Conservation (phyloP, 2,797 vertebrate genomes). For the Tadarida brasiliensis region DNA sequence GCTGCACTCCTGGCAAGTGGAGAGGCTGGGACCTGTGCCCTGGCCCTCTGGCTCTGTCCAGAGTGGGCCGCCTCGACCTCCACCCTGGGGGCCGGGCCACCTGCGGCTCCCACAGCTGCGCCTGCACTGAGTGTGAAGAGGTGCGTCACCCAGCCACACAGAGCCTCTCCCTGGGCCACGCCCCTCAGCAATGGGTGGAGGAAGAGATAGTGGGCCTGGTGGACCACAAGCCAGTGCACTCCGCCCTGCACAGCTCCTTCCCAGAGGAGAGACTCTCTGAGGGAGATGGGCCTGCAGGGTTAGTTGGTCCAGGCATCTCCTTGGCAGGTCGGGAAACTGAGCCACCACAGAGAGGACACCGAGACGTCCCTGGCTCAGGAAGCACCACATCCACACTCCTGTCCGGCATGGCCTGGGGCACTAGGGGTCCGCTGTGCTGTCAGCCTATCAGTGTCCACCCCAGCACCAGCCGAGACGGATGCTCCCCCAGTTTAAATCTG, state of each 20-base stretch:
- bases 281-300: accelerated
- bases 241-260: accelerated
- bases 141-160: accelerated
- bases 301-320: accelerated
- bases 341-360: background rate
- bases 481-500: accelerated
- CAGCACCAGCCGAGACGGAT: background rate
- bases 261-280: accelerated
- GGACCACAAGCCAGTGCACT: accelerated
- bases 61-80: background rate
- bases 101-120: accelerated
- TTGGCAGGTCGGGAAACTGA: accelerated
- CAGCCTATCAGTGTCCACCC: accelerated
- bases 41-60: background rate
- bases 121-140: background rate
- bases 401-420: background rate
- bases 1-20: accelerated
- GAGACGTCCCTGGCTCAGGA: no score
- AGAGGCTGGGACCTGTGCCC: background rate
- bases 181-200: accelerated
- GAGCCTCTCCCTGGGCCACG: background rate
- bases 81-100: accelerated
- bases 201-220: background rate
- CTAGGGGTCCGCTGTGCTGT: accelerated
- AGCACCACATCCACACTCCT: accelerated